These are phyloP conservation scores for Temnothorax ravouxi DNA, from an alignment of 2,888 invertebrate genomes.

Conservation along the genomic window DNA sequence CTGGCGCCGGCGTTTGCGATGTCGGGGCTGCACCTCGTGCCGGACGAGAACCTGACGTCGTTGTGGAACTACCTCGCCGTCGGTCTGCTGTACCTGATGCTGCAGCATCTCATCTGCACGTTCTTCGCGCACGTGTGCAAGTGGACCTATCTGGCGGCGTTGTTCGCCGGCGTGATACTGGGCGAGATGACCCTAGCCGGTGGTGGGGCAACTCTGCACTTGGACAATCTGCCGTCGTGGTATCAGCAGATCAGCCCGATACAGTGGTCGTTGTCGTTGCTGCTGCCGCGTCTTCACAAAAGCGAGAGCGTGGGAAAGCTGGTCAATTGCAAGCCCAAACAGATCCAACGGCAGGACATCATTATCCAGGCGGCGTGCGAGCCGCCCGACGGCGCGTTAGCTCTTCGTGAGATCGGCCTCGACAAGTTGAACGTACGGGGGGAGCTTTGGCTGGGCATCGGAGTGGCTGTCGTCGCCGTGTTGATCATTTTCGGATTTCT, in stretches of 20 bases:
- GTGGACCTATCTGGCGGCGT: constrained; percentile 80
- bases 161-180: constrained; percentile 81
- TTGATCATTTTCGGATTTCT: constrained; percentile 88
- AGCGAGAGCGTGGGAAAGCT: constrained; percentile 77
- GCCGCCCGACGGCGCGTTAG: constrained; percentile 91
- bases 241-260: constrained; percentile 82
- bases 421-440: constrained; percentile 87
- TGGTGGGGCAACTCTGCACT: constrained; percentile 82
- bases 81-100: constrained; percentile 82
- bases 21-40: constrained; percentile 91
- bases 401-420: constrained; percentile 87
- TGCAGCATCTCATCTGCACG: constrained; percentile 82
- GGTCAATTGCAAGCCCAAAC: constrained; percentile 85
- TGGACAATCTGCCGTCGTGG: constrained; percentile 83
- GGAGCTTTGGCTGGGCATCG: constrained; percentile 87
- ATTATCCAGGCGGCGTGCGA: constrained; percentile 95
- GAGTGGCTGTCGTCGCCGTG: constrained; percentile 89
- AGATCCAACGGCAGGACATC: constrained; percentile 95
- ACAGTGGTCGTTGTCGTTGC: constrained; percentile 81
- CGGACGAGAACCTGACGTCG: constrained; percentile 83
- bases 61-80: constrained; percentile 83
- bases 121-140: constrained; percentile 82
- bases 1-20: constrained; percentile 96
- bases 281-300: constrained; percentile 81
- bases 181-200: constrained; percentile 82